Percentiles rank a stretch among this genome's conserved stretches.
Conservation (phyloP, 2,888 invertebrate species). For the Cybosia mesomella region DNA sequence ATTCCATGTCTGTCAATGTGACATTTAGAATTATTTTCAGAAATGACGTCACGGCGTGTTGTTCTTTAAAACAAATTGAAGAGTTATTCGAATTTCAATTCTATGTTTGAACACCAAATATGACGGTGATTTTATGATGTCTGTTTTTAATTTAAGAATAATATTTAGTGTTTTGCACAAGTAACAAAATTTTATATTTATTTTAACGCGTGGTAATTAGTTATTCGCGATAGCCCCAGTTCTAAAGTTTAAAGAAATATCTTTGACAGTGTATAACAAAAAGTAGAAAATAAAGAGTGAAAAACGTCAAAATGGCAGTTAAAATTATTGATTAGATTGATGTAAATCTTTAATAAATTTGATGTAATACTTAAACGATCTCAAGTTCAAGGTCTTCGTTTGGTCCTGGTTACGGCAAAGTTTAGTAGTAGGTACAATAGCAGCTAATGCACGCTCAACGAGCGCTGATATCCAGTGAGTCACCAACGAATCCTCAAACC, state of each 20-base stretch:
- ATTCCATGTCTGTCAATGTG: slow-evolving; percentile 44
- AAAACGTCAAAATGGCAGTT: neutral
- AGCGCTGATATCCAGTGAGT: neutral
- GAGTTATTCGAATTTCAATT: slow-evolving; percentile 16
- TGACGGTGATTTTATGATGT: slow-evolving; percentile 17
- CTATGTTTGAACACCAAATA: slow-evolving; percentile 18
- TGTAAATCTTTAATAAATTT: no score
- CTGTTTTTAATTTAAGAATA: slow-evolving; percentile 8
- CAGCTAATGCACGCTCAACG: no score
- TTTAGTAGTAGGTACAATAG: neutral
- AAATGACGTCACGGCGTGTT: slow-evolving; percentile 39
- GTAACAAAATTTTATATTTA: neutral
- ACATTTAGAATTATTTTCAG: slow-evolving; percentile 40
- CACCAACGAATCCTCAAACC: neutral
- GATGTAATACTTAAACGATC: neutral
- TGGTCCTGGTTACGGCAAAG: neutral
- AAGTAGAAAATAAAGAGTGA: no score
- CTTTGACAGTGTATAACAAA: no score
- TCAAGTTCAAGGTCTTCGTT: neutral
- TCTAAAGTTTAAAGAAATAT: no score
- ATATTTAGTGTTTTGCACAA: neutral
- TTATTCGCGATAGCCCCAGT: no score
- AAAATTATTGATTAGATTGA: no score
- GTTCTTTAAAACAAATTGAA: slow-evolving; percentile 25
- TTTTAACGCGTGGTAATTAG: no score